Evolutionary conservation across 2,888 invertebrate genomes (phyloP), one percentile per base, ranked within the genome.

Genomic region (Pseudeuparius sepicola): DNA sequence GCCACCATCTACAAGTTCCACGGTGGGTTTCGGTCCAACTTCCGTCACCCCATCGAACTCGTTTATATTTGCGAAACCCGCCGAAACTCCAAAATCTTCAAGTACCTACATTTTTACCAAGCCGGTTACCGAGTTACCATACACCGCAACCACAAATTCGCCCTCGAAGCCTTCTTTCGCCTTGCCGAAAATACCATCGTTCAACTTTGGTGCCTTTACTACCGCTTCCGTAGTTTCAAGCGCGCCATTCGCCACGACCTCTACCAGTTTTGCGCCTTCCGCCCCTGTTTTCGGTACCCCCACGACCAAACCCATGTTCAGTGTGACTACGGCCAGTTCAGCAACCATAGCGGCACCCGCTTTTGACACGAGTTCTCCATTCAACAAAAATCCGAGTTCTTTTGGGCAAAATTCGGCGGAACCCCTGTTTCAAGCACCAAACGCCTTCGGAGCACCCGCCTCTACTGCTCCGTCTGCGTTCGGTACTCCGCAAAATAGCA

Each of bases 121-220:
- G 11, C 17, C n/a, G n/a, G n/a, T n/a, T n/a, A n/a, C n/a, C n/a
- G n/a, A n/a, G n/a, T n/a, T n/a, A n/a, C n/a, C n/a, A n/a, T n/a
- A n/a, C 14, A 27, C 23, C n/a, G 13, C 16, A 5, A 12, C 20
- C 12, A 34, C 32, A n/a, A 25, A 13, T 31, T 14, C 30, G 16
- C 23, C 24, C 24, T 7, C 37, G 10, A 9, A 32, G 26, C 20
- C 27, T 16, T 11, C 31, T 3, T 9, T n/a, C n/a, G n/a, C n/a
- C n/a, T n/a, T n/a, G n/a, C n/a, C 27, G 23, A 9, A 25, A 10
- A 12, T 14, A 7, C 31, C 41, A 11, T 23, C 44, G 18, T 40
- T 36, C 25, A 44, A 39, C 26, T 43, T 43, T 33, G 34, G 26
- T 10, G 10, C 25, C 30, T 12, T 9, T 13, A 18, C 36, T 26